phyloP scores from a whole-genome alignment of 2,797 vertebrate species.

The Coilia nasus region DNA sequence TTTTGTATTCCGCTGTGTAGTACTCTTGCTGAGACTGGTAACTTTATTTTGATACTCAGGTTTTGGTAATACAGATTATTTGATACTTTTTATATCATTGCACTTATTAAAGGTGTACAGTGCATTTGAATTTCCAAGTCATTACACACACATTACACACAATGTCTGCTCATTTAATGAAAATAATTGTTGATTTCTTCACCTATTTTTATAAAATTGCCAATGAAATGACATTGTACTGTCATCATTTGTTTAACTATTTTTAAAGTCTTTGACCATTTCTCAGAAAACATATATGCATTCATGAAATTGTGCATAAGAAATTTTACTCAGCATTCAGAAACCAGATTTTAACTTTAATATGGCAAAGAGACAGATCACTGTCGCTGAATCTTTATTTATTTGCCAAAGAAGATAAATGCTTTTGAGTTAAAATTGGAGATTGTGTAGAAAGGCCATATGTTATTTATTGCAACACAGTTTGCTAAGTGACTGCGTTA shows the following conservation, averaged over 20 bases:
- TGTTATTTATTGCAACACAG: neutral
- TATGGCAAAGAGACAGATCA: neutral
- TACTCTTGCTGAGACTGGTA: constrained; percentile 81
- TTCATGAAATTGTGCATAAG: neutral
- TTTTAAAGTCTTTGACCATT: neutral
- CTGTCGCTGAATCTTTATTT: neutral
- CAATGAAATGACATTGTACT: neutral
- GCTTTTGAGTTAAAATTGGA: neutral
- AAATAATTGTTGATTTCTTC: neutral
- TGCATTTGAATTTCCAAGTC: constrained; percentile 1
- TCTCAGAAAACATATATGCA: neutral
- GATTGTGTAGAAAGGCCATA: neutral
- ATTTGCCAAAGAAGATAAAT: neutral
- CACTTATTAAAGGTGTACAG: constrained; percentile 27
- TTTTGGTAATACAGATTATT: constrained; percentile 64
- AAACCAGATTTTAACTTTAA: neutral
- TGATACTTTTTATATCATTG: constrained; percentile 42
- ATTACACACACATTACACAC: constrained; percentile 21
- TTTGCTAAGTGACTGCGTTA: neutral
- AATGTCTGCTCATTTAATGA: constrained; percentile 4
- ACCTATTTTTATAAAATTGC: constrained; percentile 26
- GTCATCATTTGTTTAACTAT: neutral
- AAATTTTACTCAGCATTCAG: neutral
- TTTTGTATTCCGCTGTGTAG: constrained; percentile 59
- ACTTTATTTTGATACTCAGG: constrained; percentile 84